phyloP scores from a whole-genome alignment of 2,113 vertebrate species.

The Leucoraja erinaceus region DNA sequence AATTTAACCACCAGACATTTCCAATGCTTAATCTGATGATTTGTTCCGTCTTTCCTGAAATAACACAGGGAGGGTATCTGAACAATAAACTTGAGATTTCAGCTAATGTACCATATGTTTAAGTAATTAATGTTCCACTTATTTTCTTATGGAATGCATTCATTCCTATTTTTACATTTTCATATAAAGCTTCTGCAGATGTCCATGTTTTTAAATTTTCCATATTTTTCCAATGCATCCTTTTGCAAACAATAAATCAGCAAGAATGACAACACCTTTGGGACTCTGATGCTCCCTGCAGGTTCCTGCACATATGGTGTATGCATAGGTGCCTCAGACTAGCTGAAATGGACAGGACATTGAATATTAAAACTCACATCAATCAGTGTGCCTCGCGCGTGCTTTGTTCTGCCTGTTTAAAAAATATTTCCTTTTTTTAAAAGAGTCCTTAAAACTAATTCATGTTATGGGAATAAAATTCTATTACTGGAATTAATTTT shows the following conservation, averaged over 20 bases:
- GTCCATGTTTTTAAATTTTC: neutral
- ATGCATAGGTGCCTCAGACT: neutral
- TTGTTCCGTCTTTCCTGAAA: neutral
- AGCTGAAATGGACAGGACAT: neutral
- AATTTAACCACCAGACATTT: neutral
- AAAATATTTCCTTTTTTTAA: neutral
- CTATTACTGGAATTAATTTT: neutral
- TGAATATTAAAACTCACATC: neutral
- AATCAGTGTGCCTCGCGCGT: no score
- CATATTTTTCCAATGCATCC: constrained; percentile 3
- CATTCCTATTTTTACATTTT: constrained; percentile 20
- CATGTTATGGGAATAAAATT: constrained; percentile 10
- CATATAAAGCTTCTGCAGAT: constrained; percentile 1
- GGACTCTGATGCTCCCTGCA: constrained; percentile 16
- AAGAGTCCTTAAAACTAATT: neutral
- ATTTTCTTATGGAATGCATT: neutral
- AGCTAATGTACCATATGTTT: constrained; percentile 23
- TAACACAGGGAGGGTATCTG: neutral
- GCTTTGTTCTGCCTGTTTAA: neutral
- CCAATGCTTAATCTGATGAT: neutral
- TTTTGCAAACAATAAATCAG: constrained; percentile 19
- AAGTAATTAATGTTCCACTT: constrained; percentile 5
- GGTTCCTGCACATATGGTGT: constrained; percentile 29
- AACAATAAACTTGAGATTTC: constrained; percentile 21
- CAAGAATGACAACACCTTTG: constrained; percentile 18